A percentile compares a stretch with the other conserved stretches of the same genome.
These are phyloP conservation scores for Eretmochelys imbricata DNA, from an alignment of 2,113 vertebrate species.

Conservation along the genomic window DNA sequence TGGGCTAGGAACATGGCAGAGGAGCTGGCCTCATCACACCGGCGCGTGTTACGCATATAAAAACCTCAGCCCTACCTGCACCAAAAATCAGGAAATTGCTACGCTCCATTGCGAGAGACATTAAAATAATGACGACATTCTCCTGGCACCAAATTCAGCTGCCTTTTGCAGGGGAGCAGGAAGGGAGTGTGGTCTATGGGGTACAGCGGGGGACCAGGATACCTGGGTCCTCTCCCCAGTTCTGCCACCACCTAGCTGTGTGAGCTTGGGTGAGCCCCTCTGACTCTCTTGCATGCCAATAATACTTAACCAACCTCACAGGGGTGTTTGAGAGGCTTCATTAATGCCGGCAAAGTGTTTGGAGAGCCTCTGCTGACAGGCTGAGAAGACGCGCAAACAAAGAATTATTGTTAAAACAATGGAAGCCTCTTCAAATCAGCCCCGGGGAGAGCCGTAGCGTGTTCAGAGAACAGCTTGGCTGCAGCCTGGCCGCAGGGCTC, in stretches of 20 bases:
- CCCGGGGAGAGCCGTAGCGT: neutral
- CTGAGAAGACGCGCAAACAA: neutral
- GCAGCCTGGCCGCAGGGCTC: neutral
- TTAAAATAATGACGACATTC: neutral
- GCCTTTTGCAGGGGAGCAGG: neutral
- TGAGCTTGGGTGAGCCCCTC: neutral
- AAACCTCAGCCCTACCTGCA: neutral
- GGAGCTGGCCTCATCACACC: neutral
- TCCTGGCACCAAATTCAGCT: neutral
- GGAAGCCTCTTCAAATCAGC: neutral
- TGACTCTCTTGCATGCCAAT: neutral
- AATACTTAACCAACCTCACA: neutral
- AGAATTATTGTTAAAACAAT: neutral
- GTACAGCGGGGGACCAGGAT: no score
- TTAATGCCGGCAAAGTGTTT: neutral
- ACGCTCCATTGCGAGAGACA: neutral
- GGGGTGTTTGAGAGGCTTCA: neutral
- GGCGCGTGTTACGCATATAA: accelerated
- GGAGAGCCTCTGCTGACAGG: neutral
- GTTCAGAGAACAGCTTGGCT: neutral
- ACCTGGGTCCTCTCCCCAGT: neutral
- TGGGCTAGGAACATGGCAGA: neutral
- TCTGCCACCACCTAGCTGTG: neutral
- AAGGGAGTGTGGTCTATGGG: neutral
- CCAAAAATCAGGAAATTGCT: neutral